Evolutionary conservation across 2,888 invertebrate species (phyloP), one percentile per base, ranked within the genome.

Genomic region (Meloe dianella): DNA sequence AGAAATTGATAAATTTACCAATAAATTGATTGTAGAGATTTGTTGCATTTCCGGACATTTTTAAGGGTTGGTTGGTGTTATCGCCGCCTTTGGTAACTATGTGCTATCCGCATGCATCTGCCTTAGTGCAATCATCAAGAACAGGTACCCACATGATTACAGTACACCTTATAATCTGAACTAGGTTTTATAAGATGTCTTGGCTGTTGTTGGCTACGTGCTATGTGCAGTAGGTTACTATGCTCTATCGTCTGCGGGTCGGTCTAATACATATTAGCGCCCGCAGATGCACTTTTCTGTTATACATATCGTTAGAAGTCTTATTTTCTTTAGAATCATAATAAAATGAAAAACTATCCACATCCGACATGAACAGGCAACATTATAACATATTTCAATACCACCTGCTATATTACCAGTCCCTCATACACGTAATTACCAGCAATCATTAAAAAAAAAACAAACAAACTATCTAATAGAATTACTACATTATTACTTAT

Each of bases 161-260:
- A 69, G 62, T 64, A 66, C 63, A 63, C 63, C 56, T 38, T 57
- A 67, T 73, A 73, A 73, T 73, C 71, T 72, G 66, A 73, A 73
- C 70, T 74, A 72, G 73, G 70, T 74, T 77, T 75, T 77, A 75
- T 74, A 73, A 71, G 71, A 63, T 67, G 71, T 72, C 70, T 73
- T 71, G 66, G 68, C 1, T 41, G 41, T 41, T 41, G 41, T 41
- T 69, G 70, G 69, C 69, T 72, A 71, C 74, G 74, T 54, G 54
- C n/a, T 68, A 68, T 70, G 69, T 72, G 72, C 74, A 75, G 73
- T 76, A 74, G 77, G 77, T 77, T 77, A 77, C 77, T 77, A 75
- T 75, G 77, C 71, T 77, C 73, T 71, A 71, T 69, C 72, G 77
- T 73, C 75, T 73, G 69, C 69, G 69, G 69, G 69, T 69, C 64